Evolutionary conservation across 2,797 vertebrate species (phyloP), one percentile per base, ranked within the genome.

Genomic region (Lithobates sylvaticus): DNA sequence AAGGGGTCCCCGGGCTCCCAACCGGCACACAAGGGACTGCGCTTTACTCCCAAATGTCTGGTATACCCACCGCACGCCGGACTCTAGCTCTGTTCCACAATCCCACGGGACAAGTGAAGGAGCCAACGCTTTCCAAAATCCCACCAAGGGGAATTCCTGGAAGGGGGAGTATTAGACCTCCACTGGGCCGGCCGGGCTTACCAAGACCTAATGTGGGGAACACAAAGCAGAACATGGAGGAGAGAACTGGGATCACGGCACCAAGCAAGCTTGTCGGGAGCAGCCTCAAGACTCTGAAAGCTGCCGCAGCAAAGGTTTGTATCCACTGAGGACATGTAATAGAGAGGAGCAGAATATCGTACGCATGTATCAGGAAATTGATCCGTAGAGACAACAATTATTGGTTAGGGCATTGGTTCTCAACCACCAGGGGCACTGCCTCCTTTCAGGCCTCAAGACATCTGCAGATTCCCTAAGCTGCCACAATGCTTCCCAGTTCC

Each of bases 261-360:
- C 27, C 39, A 0, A 86, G 27, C 75, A 78, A 73, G 23, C 4
- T n/a, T 36, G 3, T 26, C 15, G 73, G 65, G 12, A 50, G 42
- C 27, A 12, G 54, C 4, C 26, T 78, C 10, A 71, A 23, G 13
- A 23, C 39, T 50, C 67, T 74, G 1, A 86, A 72, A 54, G 39
- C 21, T 47, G 27, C 36, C 8, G 27, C 26, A 58, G 12, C 29
- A 42, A 86, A 86, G 85, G 85, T 86, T 54, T 61, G 85, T 81
- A 76, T 10, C 2, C 9, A 8, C 9, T 10, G 39, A 39, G 39
- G 39, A 39, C 39, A 10, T 39, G 39, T 39, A 8, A 9, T 32
- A 32, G 32, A 32, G 32, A 32, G 32, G 29, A 32, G 29, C 29
- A 32, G 32, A 32, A 32, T 32, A 4, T 32, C 32, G 3, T 29